Evolutionary conservation across 1,140 invertebrate genomes (phyloP), one percentile per base, ranked within the genome.

Genomic region (Eubasilissa regina): DNA sequence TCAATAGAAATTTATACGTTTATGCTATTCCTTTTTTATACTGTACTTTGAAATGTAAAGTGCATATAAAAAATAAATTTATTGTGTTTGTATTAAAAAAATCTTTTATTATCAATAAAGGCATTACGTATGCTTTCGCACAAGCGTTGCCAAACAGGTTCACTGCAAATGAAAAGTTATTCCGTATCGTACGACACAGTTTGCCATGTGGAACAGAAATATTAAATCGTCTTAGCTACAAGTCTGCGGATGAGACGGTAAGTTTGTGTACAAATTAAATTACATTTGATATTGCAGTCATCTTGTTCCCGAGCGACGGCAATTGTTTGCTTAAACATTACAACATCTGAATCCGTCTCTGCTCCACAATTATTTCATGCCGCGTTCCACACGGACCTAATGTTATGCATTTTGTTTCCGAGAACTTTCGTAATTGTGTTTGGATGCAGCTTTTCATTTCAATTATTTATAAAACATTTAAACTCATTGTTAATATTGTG

Each of bases 251-350:
- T 56, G 13, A 47, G 44, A 76, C 44, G 75, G 58, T 66, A 66
- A 77, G 75, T 77, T 77, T 66, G 66, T 62, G 66, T 72, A 55
- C 56, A 78, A 78, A 78, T 78, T 72, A 74, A 78, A 78, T 78
- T 78, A 78, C 43, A 78, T 78, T 73, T 78, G 77, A 78, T 73
- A 78, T 78, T 48, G 66, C 68, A 78, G 77, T 60, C 68, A n/a
- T 72, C 64, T 72, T 74, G 53, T 51, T 73, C 55, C 44, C 45
- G 60, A 45, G 13, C 76, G 35, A 13, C 15, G 62, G 60, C 47
- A 78, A 78, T 78, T 78, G 77, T 78, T 73, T 72, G 68, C 51
- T 60, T 21, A 78, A 78, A 73, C 77, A 78, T 78, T 74, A 64
- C 77, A 73, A 72, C 35, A 12, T 55, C 51, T 77, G 45, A 68